A percentile compares a stretch with the other conserved stretches of the same genome.
These are phyloP conservation scores for Platypus cylindrus DNA, from an alignment of 2,888 invertebrate species.

Conservation along the genomic window DNA sequence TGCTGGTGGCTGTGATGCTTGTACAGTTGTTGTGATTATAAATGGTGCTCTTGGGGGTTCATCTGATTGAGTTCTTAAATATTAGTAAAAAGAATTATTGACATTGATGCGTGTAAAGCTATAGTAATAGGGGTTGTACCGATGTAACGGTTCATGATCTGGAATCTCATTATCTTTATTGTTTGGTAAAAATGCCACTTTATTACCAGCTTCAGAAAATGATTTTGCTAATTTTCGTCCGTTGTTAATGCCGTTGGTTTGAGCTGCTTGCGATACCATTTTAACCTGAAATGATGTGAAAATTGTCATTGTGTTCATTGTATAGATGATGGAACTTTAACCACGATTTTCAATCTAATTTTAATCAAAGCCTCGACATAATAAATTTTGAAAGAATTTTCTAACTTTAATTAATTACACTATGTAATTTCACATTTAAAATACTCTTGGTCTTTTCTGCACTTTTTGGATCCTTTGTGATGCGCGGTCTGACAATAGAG, in stretches of 20 bases:
- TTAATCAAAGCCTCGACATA: background rate
- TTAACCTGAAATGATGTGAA: constrained; percentile 47
- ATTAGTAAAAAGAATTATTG: no score
- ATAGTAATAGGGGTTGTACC: no score
- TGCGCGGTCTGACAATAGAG: no score
- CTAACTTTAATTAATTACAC: background rate
- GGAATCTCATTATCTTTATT: constrained; percentile 22
- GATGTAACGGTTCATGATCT: constrained; percentile 63
- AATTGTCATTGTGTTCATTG: background rate
- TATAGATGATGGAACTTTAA: background rate
- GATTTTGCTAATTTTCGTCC: constrained; percentile 73
- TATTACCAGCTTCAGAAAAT: constrained; percentile 61
- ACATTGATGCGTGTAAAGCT: no score
- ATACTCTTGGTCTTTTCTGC: no score
- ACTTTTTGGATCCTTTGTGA: no score
- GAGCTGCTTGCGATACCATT: constrained; percentile 83
- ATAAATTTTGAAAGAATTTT: background rate
- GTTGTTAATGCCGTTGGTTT: constrained; percentile 72
- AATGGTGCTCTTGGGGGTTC: constrained; percentile 70
- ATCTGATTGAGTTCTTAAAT: constrained; percentile 66
- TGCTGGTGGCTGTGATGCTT: constrained; percentile 14
- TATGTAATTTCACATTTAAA: no score
- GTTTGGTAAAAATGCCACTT: constrained; percentile 29
- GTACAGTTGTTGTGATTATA: constrained; percentile 44
- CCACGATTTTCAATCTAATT: background rate